Base-by-base conservation (phyloP, 1,140 invertebrate genomes). In the Habropoda laboriosa region DNA sequence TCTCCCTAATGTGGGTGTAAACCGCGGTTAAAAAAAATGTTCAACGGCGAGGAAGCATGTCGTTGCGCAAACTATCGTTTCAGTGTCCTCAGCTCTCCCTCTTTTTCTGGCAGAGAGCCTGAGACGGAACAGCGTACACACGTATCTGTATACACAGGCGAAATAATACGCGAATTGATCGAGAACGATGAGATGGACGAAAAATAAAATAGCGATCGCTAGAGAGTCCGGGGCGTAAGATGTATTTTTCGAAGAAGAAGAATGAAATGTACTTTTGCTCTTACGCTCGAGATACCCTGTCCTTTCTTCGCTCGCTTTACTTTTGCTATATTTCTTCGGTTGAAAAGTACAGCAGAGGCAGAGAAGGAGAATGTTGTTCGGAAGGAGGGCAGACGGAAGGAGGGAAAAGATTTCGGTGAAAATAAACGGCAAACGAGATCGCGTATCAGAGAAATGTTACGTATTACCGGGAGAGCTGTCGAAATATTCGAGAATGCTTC, bases 221-320 rank as follows among this genome's bases (percentile, higher is more conserved):
- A 12, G 16, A 35, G 27, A 57, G 51, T 40, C 35, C 5, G 13
- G 18, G 35, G 18, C 38, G 21, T 27, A 24, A 66, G 63, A 18
- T 57, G 53, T 58, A 66, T 42, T 35, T 67, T 57, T 16, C 35
- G 24, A 40, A 53, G 30, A 38, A 42, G 5, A 76, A 18, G 61
- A 49, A 45, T 66, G 49, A 66, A 76, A 76, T 55, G 49, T 55
- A 66, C 49, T 76, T 68, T 76, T 57, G 35, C 73, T 57, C 27
- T 42, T 45, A 76, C 74, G 38, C 27, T 58, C 40, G 1, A 8
- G 45, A 21, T 24, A 27, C 61, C 18, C 38, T 18, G 38, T 27
- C 21, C 63, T 66, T 47, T 53, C 49, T 67, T 42, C 27, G 21
- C 8, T 8, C 73, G 38, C 51, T 8, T n/a, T 66, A 27, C 38